These are phyloP conservation scores for Phymanthus crucifer DNA, from an alignment of 92 coral and sea anemone species.

Conservation along the genomic window DNA sequence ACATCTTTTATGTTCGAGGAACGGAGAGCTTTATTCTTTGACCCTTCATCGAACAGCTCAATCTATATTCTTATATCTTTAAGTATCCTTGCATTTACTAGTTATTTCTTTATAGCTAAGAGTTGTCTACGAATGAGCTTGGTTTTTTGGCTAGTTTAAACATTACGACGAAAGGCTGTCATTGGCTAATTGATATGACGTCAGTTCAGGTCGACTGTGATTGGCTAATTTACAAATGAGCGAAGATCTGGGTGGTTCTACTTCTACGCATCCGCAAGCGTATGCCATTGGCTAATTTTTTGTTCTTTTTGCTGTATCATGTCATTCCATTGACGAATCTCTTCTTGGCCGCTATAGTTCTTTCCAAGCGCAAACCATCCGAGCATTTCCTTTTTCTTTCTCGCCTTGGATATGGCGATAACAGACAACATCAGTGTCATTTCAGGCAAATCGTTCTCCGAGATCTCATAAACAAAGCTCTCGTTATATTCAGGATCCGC, in stretches of 20 bases:
- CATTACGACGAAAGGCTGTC: background rate
- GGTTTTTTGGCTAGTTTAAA: background rate
- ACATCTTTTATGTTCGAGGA: background rate
- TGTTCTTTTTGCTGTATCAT: slow-evolving; percentile 97
- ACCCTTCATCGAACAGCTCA: background rate
- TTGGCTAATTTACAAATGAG: background rate
- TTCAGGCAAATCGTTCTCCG: slow-evolving; percentile 95
- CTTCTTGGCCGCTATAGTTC: slow-evolving; percentile 96
- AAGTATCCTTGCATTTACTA: background rate
- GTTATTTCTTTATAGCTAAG: background rate
- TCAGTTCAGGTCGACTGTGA: background rate
- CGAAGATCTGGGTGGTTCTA: background rate
- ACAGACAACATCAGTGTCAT: slow-evolving; percentile 92
- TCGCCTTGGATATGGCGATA: slow-evolving; percentile 84
- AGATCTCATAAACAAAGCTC: slow-evolving; percentile 97
- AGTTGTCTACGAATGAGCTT: background rate
- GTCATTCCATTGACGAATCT: slow-evolving; percentile 97
- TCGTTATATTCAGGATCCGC: slow-evolving; percentile 99
- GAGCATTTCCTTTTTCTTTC: slow-evolving; percentile 92
- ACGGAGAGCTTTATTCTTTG: background rate
- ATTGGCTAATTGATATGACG: background rate
- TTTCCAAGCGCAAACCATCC: slow-evolving; percentile 99
- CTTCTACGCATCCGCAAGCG: slow-evolving; percentile 72
- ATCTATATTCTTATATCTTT: background rate
- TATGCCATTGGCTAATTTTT: slow-evolving; percentile 91